These are phyloP conservation scores for Thalpophila matura DNA, from an alignment of 2,888 invertebrate genomes.

Conservation along the genomic window DNA sequence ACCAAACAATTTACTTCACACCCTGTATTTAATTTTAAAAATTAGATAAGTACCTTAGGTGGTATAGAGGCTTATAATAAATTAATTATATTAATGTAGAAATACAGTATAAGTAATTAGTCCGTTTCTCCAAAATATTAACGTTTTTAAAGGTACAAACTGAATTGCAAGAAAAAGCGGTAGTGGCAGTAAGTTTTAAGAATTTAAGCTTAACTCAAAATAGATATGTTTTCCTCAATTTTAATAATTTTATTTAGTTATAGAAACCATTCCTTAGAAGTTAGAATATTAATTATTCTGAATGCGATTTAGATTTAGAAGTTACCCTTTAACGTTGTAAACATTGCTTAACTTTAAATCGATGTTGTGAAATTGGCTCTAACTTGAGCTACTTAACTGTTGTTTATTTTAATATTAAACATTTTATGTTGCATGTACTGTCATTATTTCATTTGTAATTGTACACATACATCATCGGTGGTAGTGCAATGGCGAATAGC, in stretches of 20 bases:
- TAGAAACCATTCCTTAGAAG: constrained; percentile 13
- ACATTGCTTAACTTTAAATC: constrained; percentile 42
- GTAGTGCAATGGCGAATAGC: constrained; percentile 50
- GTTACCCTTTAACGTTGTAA: constrained; percentile 38
- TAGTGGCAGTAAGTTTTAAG: constrained; percentile 44
- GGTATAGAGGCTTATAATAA: neutral
- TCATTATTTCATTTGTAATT: constrained; percentile 56
- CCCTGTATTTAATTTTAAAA: neutral
- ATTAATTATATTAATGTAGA: constrained; percentile 11
- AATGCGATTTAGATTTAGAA: constrained; percentile 29
- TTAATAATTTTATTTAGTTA: constrained; percentile 17
- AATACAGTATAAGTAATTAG: neutral
- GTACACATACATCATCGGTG: constrained; percentile 33
- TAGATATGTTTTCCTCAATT: constrained; percentile 36
- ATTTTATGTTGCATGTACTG: constrained; percentile 80
- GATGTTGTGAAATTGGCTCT: constrained; percentile 67
- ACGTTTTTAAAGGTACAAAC: constrained; percentile 51
- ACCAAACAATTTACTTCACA: neutral
- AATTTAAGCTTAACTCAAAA: constrained; percentile 30
- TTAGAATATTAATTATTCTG: constrained; percentile 18
- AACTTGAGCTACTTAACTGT: constrained; percentile 52
- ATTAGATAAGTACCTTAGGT: neutral
- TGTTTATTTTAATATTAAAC: constrained; percentile 32
- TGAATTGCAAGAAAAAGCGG: constrained; percentile 47
- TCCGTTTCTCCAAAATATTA: constrained; percentile 34